These are phyloP conservation scores for Patiria miniata DNA, from an alignment of 35 echinoderm and acorn worm genomes.

Conservation along the genomic window DNA sequence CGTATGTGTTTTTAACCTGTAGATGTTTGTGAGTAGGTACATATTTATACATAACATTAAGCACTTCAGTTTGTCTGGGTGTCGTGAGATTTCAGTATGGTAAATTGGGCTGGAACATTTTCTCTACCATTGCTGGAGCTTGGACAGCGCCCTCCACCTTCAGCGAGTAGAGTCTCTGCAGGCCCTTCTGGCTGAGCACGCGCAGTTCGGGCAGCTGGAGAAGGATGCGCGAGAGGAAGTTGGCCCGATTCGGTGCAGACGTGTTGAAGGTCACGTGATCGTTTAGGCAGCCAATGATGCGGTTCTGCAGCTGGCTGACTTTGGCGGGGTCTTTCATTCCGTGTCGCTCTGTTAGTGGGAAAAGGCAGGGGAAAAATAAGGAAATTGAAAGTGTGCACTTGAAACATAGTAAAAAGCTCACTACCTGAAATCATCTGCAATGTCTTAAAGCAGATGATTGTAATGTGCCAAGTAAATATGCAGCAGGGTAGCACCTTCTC, in stretches of 20 bases:
- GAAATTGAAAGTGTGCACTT: background rate
- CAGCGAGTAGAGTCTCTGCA: constrained; percentile 81
- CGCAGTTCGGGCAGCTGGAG: constrained; percentile 89
- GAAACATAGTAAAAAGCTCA: too few species aligned
- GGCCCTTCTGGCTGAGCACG: constrained; percentile 87
- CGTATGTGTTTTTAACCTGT: background rate
- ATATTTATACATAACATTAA: background rate
- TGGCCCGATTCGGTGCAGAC: constrained; percentile 71
- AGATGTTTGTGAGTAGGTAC: constrained; percentile 1
- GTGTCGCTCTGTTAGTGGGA: constrained; percentile 80
- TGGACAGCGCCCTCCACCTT: constrained; percentile 69
- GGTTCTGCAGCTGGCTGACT: constrained; percentile 87
- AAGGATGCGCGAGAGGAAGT: constrained; percentile 89
- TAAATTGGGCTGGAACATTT: constrained; percentile 81
- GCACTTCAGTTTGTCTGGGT: background rate
- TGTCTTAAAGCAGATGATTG: background rate
- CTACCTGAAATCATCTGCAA: too few species aligned
- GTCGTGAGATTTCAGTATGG: constrained; percentile 48
- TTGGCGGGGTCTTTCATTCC: constrained; percentile 87
- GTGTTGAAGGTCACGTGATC: constrained; percentile 99
- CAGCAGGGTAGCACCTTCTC: too few species aligned
- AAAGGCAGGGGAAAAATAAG: constrained; percentile 3
- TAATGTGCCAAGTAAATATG: too few species aligned
- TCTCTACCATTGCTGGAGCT: constrained; percentile 73
- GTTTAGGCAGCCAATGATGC: constrained; percentile 88